These are phyloP conservation scores for Stegastes partitus DNA, from an alignment of 2,113 vertebrate genomes.

Conservation along the genomic window DNA sequence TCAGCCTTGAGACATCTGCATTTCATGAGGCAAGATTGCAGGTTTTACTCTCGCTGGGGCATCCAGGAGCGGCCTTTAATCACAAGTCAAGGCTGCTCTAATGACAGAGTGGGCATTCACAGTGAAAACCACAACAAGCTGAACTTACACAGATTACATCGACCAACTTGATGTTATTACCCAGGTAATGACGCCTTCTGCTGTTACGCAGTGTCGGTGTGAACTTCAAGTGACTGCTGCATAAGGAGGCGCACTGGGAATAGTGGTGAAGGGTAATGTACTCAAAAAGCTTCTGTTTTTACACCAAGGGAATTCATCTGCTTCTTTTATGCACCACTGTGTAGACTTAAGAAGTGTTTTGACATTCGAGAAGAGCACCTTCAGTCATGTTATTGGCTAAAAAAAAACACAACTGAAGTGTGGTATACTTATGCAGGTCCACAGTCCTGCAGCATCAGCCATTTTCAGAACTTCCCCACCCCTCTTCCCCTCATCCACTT, in stretches of 20 bases:
- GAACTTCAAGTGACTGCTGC: slow-evolving; percentile 13
- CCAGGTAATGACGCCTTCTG: slow-evolving; percentile 14
- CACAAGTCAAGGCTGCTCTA: slow-evolving; percentile 44
- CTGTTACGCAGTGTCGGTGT: slow-evolving; percentile 11
- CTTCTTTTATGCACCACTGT: slow-evolving; percentile 3
- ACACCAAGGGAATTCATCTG: slow-evolving; percentile 18
- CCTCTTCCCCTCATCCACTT: slow-evolving; percentile 18
- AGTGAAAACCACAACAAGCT: slow-evolving; percentile 46
- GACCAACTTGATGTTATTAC: slow-evolving; percentile 31
- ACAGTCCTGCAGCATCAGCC: slow-evolving; percentile 37
- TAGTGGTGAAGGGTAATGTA: slow-evolving; percentile 11
- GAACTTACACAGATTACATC: slow-evolving; percentile 37
- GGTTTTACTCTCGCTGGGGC: slow-evolving; percentile 42
- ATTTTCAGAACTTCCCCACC: slow-evolving; percentile 16
- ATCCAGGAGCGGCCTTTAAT: slow-evolving; percentile 54
- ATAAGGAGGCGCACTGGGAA: background rate
- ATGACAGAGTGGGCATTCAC: slow-evolving; percentile 40
- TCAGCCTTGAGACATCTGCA: slow-evolving; percentile 57
- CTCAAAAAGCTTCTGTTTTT: slow-evolving; percentile 23
- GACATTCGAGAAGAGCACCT: slow-evolving; percentile 26
- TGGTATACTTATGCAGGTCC: slow-evolving; percentile 11
- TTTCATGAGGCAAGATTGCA: slow-evolving; percentile 50
- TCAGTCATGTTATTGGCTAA: slow-evolving; percentile 7
- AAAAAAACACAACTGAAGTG: background rate
- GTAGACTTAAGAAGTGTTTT: slow-evolving; percentile 10